Evolutionary conservation across 2,113 vertebrate genomes (phyloP).

Genomic region (Girardinichthys multiradiatus): DNA sequence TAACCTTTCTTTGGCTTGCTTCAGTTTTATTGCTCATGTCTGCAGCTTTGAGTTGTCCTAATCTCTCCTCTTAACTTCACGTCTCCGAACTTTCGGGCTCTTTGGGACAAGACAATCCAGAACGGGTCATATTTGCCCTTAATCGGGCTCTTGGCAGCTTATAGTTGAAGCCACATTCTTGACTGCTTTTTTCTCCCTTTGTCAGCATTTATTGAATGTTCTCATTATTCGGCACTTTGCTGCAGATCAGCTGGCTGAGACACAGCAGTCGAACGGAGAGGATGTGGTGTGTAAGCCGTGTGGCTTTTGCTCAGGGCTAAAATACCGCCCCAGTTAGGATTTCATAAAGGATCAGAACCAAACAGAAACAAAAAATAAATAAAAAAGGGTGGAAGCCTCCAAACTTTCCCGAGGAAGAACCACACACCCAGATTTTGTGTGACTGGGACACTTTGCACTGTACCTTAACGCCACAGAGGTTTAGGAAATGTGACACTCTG

Average conservation of each 20-base stretch:
- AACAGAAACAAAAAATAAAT: too few relatives aligned
- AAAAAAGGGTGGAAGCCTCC: too few relatives aligned
- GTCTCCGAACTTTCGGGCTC: too few relatives aligned
- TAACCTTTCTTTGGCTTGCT: neutral
- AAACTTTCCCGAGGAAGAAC: too few relatives aligned
- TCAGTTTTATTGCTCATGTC: neutral
- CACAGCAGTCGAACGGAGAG: too few relatives aligned
- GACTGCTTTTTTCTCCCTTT: constrained; percentile 16
- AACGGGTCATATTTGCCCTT: constrained; percentile 20
- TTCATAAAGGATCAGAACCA: too few relatives aligned
- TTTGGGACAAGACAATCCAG: neutral
- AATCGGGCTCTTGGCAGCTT: constrained; percentile 35
- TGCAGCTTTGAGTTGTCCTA: neutral
- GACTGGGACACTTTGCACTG: too few relatives aligned
- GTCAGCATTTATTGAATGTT: constrained; percentile 36
- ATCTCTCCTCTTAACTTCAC: neutral
- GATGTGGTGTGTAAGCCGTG: too few relatives aligned
- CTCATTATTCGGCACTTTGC: constrained; percentile 26
- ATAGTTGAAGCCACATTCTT: constrained; percentile 35
- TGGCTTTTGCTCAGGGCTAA: neutral
- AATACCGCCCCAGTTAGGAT: neutral
- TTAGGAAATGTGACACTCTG: too few relatives aligned
- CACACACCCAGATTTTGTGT: too few relatives aligned
- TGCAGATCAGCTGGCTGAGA: neutral
- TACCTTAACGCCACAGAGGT: too few relatives aligned